phyloP scores from a whole-genome alignment of 1,140 invertebrate genomes.

The Mycetomoellerius zeteki region DNA sequence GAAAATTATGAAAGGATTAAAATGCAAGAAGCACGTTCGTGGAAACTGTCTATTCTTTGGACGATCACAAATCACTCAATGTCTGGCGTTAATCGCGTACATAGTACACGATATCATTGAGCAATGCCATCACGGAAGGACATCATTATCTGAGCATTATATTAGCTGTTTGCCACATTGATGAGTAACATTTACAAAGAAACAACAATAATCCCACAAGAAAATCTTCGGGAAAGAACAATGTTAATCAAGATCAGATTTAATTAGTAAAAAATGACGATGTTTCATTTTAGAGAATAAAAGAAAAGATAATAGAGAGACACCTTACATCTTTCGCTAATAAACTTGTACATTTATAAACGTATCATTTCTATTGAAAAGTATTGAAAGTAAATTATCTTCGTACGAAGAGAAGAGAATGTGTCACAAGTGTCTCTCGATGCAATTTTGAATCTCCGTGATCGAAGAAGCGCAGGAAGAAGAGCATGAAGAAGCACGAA shows the following conservation, averaged over 20 bases:
- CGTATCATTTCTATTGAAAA: not conserved
- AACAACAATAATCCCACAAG: not conserved
- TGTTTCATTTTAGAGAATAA: not conserved
- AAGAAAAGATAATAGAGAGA: no score
- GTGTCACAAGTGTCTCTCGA: not conserved
- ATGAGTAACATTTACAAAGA: slow-evolving; percentile 34
- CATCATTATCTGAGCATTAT: slow-evolving; percentile 37
- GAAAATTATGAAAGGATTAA: slow-evolving; percentile 60
- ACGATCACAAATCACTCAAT: slow-evolving; percentile 61
- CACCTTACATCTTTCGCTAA: not conserved
- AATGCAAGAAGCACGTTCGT: slow-evolving; percentile 54
- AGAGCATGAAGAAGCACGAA: slow-evolving; percentile 45
- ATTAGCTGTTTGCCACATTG: not conserved
- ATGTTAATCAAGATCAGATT: not conserved
- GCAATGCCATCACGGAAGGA: slow-evolving; percentile 46
- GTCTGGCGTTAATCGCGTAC: slow-evolving; percentile 44
- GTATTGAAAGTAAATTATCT: slow-evolving; percentile 18
- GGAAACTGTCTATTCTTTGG: slow-evolving; percentile 41
- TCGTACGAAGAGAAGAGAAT: not conserved
- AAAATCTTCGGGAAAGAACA: not conserved
- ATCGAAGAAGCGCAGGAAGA: slow-evolving; percentile 50
- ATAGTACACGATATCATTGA: slow-evolving; percentile 42
- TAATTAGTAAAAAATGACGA: not conserved
- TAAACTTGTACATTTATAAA: slow-evolving; percentile 28
- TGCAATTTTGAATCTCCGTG: slow-evolving; percentile 43